phyloP scores from a whole-genome alignment of 2,113 vertebrate genomes.

The Labrus mixtus region DNA sequence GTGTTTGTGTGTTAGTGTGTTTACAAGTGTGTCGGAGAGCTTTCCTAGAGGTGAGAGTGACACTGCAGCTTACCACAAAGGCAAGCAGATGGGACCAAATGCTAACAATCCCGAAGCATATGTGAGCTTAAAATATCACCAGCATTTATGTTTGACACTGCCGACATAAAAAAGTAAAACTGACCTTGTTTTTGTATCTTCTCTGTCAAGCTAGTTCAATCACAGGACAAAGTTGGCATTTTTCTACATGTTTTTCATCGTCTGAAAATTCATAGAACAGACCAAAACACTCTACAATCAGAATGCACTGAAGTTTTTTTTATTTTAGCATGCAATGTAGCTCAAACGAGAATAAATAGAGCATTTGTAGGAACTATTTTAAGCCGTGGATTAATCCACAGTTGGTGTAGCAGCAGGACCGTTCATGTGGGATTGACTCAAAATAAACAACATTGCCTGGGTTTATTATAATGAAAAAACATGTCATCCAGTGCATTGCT shows the following conservation, averaged over 20 bases:
- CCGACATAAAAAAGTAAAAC: not conserved
- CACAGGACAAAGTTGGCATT: not conserved
- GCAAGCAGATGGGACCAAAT: slow-evolving; percentile 26
- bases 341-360: not conserved
- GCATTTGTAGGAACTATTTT: not conserved
- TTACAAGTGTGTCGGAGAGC: not conserved
- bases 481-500: not conserved
- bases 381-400: not conserved
- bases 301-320: not conserved
- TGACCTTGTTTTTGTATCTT: slow-evolving; percentile 2
- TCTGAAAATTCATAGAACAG: not conserved
- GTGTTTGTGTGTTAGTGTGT: not conserved
- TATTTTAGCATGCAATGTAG: not conserved
- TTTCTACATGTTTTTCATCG: not conserved
- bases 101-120: not conserved
- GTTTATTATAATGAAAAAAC: not conserved
- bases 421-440: not conserved
- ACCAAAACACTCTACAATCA: not conserved
- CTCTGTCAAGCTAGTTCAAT: slow-evolving; percentile 8
- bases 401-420: not conserved
- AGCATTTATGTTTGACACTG: not conserved
- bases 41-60: slow-evolving; percentile 6
- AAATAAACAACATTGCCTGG: not conserved
- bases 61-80: slow-evolving; percentile 11
- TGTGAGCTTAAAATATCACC: not conserved